These are phyloP conservation scores for Sternotherus odoratus DNA, from an alignment of 2,797 vertebrate species.

Conservation along the genomic window DNA sequence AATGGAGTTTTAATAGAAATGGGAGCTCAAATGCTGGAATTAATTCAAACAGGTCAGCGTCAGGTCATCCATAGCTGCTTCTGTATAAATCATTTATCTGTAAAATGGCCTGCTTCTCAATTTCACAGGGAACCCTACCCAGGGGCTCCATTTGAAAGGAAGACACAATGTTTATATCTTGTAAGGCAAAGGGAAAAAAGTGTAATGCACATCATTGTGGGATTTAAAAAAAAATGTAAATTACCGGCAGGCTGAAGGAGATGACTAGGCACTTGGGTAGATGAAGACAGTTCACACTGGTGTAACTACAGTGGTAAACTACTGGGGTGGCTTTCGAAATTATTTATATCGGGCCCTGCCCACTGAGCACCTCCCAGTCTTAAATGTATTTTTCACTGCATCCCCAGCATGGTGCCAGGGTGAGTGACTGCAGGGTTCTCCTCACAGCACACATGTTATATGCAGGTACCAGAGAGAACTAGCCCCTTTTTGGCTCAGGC, in stretches of 20 bases:
- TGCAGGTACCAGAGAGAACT: no score
- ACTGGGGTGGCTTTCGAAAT: slow-evolving; percentile 12
- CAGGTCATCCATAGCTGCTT: slow-evolving; percentile 71
- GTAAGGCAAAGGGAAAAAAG: slow-evolving; percentile 7
- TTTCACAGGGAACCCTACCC: slow-evolving; percentile 52
- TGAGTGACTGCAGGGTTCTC: no score
- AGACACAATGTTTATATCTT: slow-evolving; percentile 42
- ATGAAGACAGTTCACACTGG: slow-evolving; percentile 51
- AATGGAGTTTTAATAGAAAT: slow-evolving; percentile 86
- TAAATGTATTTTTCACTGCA: neutral
- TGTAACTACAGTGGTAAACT: slow-evolving; percentile 46
- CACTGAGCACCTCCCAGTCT: neutral
- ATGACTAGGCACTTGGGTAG: slow-evolving; percentile 58
- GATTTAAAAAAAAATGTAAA: slow-evolving; percentile 39
- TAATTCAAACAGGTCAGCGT: slow-evolving; percentile 76
- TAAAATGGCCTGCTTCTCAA: slow-evolving; percentile 38
- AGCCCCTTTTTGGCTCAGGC: no score
- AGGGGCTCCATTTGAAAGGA: slow-evolving; percentile 22
- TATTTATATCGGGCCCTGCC: slow-evolving; percentile 14
- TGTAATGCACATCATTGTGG: neutral
- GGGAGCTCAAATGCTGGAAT: slow-evolving; percentile 74
- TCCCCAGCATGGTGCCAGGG: no score
- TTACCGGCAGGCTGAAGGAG: slow-evolving; percentile 49
- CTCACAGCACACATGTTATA: no score
- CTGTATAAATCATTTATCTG: slow-evolving; percentile 71